Evolutionary conservation across 2,797 vertebrate species (phyloP).

Genomic region (Pangasius macronema): DNA sequence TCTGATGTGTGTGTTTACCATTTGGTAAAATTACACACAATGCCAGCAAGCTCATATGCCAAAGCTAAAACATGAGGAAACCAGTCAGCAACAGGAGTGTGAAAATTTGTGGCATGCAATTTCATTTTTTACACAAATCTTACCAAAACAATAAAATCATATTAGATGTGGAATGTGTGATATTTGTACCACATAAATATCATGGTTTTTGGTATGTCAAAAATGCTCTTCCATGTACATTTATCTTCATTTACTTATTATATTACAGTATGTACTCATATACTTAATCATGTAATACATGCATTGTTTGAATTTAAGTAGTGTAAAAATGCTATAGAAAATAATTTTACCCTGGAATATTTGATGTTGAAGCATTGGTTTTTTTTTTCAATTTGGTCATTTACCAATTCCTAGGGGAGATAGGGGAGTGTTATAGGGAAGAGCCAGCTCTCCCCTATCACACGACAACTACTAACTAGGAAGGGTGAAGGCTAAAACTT

Average conservation of each 20-base stretch:
- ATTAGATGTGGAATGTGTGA: not conserved
- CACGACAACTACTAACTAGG: not conserved
- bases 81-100: not conserved
- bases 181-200: not conserved
- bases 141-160: not conserved
- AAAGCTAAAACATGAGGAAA: slow-evolving; percentile 2
- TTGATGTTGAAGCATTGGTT: not conserved
- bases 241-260: not conserved
- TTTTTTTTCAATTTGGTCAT: too few species aligned
- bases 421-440: too few species aligned
- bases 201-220: not conserved
- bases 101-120: not conserved
- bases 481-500: not conserved
- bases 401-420: too few species aligned
- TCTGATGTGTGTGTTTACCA: slow-evolving; percentile 13
- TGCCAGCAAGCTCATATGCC: slow-evolving; percentile 6
- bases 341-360: not conserved
- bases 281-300: too few species aligned
- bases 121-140: not conserved
- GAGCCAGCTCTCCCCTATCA: not conserved
- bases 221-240: not conserved
- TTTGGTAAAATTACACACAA: not conserved
- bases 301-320: too few species aligned
- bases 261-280: not conserved
- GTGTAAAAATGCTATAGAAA: too few species aligned